Percentiles rank a stretch among this genome's conserved stretches.
These are phyloP conservation scores for Bradypus variegatus DNA, from an alignment of 2,797 vertebrate species.

Conservation along the genomic window DNA sequence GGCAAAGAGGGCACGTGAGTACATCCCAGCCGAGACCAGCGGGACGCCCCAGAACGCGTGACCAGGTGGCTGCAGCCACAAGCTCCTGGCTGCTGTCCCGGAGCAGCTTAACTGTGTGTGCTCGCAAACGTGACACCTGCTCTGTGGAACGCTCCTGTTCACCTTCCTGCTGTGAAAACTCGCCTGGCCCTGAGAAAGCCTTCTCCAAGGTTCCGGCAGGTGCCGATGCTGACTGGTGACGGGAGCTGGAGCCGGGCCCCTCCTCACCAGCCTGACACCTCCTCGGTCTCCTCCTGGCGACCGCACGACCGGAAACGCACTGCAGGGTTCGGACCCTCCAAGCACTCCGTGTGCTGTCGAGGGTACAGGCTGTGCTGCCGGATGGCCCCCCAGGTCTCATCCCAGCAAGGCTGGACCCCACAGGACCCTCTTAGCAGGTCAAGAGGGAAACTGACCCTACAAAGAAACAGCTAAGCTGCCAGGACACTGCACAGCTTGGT, in stretches of 20 bases:
- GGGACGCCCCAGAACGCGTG: background rate
- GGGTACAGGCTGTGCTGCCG: background rate
- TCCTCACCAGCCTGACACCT: too few relatives aligned
- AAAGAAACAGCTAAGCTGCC: background rate
- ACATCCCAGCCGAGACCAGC: background rate
- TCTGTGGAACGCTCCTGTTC: background rate
- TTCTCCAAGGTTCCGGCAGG: background rate
- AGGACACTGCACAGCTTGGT: background rate
- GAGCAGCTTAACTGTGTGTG: background rate
- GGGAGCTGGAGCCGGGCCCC: background rate
- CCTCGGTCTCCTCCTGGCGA: background rate
- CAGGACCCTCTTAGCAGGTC: background rate
- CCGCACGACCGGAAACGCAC: background rate
- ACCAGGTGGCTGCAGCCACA: background rate
- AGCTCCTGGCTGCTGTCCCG: background rate
- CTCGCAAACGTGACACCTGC: background rate
- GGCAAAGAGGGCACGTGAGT: too few relatives aligned
- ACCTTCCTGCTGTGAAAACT: background rate
- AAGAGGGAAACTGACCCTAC: background rate
- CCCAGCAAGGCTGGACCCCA: accelerated
- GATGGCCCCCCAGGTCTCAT: background rate
- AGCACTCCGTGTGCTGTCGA: too few relatives aligned
- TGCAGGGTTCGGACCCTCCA: background rate
- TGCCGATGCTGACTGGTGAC: background rate
- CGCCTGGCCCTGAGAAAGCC: background rate